Evolutionary conservation across 2,888 invertebrate genomes (phyloP).

Genomic region (Lepeophtheirus nordmannii): DNA sequence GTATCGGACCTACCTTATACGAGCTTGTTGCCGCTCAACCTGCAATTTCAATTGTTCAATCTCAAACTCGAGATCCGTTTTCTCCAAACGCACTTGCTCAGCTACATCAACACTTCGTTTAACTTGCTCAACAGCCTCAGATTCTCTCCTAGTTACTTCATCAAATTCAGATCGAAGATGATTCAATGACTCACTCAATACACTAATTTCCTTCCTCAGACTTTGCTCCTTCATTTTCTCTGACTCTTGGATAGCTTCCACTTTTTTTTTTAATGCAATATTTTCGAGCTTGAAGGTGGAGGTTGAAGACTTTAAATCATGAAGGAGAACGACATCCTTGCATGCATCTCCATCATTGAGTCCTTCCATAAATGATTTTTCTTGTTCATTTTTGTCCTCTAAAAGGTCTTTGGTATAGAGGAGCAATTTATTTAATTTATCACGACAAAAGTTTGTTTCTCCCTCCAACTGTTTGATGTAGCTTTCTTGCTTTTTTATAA

Average conservation of each 20-base stretch:
- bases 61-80: background rate
- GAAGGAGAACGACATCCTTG: too few species aligned
- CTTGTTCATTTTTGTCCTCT: background rate
- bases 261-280: too few species aligned
- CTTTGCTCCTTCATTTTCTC: background rate
- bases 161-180: background rate
- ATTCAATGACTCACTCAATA: background rate
- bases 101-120: conserved; percentile 1
- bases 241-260: too few species aligned
- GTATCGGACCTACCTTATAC: background rate
- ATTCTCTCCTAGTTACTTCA: conserved; percentile 2
- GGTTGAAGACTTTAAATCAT: too few species aligned
- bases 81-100: conserved; percentile 14
- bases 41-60: conserved; percentile 8
- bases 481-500: conserved; percentile 9
- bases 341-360: too few species aligned
- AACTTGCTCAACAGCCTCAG: conserved; percentile 20
- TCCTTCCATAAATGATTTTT: background rate
- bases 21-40: conserved; percentile 4
- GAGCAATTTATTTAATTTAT: conserved; percentile 2
- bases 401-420: background rate
- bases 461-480: conserved; percentile 15
- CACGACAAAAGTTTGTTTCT: conserved; percentile 8
- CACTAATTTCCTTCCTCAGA: conserved; percentile 1
- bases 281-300: too few species aligned